Percentiles rank a stretch among this genome's conserved stretches.
phyloP scores from a whole-genome alignment of 2,888 invertebrate species.

The Eupelmus urozonus region DNA sequence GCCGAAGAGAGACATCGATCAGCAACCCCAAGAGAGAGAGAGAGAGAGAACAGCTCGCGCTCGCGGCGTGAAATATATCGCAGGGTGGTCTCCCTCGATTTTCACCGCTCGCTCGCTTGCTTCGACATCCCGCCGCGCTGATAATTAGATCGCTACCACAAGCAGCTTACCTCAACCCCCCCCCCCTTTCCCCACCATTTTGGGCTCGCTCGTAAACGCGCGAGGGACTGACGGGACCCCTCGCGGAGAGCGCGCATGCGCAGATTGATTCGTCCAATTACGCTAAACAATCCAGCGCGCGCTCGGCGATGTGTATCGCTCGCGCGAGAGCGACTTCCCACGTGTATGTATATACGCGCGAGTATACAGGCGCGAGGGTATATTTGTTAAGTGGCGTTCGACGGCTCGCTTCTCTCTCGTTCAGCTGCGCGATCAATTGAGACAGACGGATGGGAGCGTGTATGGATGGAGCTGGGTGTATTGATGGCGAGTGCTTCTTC shows the following conservation, averaged over 20 bases:
- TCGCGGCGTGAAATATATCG: conserved; percentile 61
- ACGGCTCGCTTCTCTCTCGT: neutral
- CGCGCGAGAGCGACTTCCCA: neutral
- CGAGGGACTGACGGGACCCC: conserved; percentile 62
- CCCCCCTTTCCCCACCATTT: conserved; percentile 61
- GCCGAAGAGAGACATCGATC: conserved; percentile 50
- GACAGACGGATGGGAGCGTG: conserved; percentile 15
- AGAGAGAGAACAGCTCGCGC: neutral
- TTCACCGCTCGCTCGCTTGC: conserved; percentile 71
- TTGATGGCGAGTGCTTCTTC: no score
- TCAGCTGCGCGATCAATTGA: conserved; percentile 21
- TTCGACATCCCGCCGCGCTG: conserved; percentile 75
- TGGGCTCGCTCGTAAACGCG: conserved; percentile 49
- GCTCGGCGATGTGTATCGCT: conserved; percentile 57
- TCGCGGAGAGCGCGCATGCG: conserved; percentile 58
- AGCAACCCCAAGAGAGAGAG: conserved; percentile 14
- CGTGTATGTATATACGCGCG: no score
- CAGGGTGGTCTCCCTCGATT: conserved; percentile 65
- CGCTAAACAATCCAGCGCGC: conserved; percentile 68
- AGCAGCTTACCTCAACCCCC: conserved; percentile 70
- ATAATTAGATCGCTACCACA: conserved; percentile 78
- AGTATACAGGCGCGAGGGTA: neutral
- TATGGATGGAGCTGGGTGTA: no score
- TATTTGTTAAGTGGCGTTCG: neutral
- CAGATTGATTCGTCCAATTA: conserved; percentile 74